A percentile compares a stretch with the other conserved stretches of the same genome.
Conservation (phyloP, 2,797 vertebrate species). For the Thaleichthys pacificus region DNA sequence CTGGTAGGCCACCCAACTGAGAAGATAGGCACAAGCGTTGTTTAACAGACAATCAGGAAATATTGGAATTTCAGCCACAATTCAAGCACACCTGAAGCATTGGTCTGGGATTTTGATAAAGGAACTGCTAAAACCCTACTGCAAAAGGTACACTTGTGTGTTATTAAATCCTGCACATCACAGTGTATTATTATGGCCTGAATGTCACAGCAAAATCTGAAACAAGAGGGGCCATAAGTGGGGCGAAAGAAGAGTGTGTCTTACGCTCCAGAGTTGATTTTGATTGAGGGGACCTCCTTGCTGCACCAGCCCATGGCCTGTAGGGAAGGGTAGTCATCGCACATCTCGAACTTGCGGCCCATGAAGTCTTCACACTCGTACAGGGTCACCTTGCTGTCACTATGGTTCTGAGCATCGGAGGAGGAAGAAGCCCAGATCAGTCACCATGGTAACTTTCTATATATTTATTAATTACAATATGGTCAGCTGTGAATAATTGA, state of each 20-base stretch:
- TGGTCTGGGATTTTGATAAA: no score
- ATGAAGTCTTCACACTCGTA: conserved; percentile 95
- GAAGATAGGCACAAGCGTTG: neutral
- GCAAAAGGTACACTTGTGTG: no score
- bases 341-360: conserved; percentile 92
- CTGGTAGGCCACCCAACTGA: conserved; percentile 96
- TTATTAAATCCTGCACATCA: no score
- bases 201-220: neutral
- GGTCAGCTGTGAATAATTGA: no score
- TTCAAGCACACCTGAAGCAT: neutral
- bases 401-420: conserved; percentile 69
- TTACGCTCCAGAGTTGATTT: conserved; percentile 94
- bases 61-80: neutral
- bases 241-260: conserved; percentile 54
- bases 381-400: conserved; percentile 90
- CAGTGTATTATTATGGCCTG: neutral
- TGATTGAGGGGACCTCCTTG: conserved; percentile 94
- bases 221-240: neutral
- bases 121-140: no score
- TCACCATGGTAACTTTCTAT: neutral
- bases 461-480: no score
- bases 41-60: neutral
- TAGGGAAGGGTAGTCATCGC: conserved; percentile 93
- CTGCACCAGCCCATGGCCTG: conserved; percentile 97
- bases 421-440: neutral